Evolutionary conservation across 2,888 invertebrate genomes (phyloP), one percentile per base, ranked within the genome.

Genomic region (Brenthis ino): DNA sequence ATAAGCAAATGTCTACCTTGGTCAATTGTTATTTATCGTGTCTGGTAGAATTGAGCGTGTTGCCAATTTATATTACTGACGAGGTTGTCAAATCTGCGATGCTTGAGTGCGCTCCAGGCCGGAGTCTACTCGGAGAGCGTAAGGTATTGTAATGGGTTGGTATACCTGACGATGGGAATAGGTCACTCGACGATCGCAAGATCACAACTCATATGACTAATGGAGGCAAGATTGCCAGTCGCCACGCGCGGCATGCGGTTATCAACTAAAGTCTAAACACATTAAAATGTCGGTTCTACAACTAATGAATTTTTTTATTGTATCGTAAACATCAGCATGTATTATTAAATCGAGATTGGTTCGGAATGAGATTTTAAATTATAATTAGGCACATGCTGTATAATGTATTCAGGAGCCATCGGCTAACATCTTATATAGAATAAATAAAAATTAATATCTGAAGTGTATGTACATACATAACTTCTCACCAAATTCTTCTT

Each of bases 191-290:
- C 65, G 65, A 65, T 60, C 53, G 50, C 12, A 66, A 66, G 66
- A 64, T 56, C 63, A 53, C 72, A 63, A 69, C 58, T 71, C 78
- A 79, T 78, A 82, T 79, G 77, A 74, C 78, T 73, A 69, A 64
- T 57, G 58, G 68, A 57, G 73, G 82, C 84, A 84, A 91, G 84
- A 80, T 88, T 20, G 20, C 20, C 20, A 20, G 20, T 20, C 84
- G 86, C 74, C 82, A 82, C 85, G 86, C 83, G 76, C 88, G 86
- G 79, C 79, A 75, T 80, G 76, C 84, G 83, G 81, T 88, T 91
- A 91, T 90, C 90, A 91, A 91, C 91, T 91, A 20, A 20, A 20
- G 20, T 20, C 20, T 20, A 89, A 91, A 83, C 86, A 85, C 83
- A 86, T 84, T 85, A 85, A 85, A 87, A 85, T 82, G 84, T 85